phyloP scores from a whole-genome alignment of 2,113 vertebrate genomes.

The Rissa tridactyla region DNA sequence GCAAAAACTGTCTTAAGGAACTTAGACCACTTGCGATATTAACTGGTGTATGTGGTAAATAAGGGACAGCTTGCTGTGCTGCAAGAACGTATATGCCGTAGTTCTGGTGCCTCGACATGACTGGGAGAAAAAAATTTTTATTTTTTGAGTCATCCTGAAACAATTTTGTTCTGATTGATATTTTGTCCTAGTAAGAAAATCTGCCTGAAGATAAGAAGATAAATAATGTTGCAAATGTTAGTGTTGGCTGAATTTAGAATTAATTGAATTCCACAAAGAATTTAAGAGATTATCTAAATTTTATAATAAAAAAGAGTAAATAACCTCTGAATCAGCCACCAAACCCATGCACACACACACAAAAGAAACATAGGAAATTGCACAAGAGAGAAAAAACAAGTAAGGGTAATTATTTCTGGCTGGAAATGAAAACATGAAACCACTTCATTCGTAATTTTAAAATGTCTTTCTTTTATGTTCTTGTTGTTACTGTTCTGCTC shows the following conservation, averaged over 20 bases:
- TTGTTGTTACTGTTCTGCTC: neutral
- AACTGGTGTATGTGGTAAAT: neutral
- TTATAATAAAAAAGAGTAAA: neutral
- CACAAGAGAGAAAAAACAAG: neutral
- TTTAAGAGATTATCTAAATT: neutral
- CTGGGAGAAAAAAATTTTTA: neutral
- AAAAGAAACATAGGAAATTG: neutral
- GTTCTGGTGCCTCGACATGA: neutral
- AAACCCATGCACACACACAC: neutral
- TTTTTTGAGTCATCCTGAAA: neutral
- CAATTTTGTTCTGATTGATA: neutral
- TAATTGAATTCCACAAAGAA: neutral
- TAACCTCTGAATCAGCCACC: neutral
- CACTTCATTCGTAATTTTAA: neutral
- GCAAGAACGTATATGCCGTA: fast-evolving
- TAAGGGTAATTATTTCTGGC: neutral
- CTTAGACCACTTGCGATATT: neutral
- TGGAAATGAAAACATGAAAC: neutral
- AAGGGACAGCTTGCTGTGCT: neutral
- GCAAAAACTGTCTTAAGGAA: neutral
- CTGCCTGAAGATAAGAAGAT: neutral
- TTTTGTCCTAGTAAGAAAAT: neutral
- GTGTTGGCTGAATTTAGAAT: neutral
- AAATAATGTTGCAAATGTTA: neutral
- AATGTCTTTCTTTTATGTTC: neutral